phyloP scores from a whole-genome alignment of 2,113 vertebrate species.

The Nycticebus coucang region DNA sequence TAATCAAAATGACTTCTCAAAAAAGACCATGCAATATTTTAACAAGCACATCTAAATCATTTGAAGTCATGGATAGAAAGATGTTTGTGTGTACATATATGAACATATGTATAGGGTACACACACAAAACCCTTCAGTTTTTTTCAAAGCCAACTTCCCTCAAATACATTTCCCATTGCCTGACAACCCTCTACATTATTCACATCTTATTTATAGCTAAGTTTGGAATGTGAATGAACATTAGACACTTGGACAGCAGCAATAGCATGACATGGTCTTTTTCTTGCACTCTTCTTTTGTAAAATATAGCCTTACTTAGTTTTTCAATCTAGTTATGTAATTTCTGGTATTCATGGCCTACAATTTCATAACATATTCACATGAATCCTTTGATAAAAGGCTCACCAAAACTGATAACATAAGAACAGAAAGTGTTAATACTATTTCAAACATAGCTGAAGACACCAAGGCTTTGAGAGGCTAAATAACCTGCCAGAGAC shows the following conservation, averaged over 20 bases:
- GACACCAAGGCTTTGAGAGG: neutral
- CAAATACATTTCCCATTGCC: neutral
- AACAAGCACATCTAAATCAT: neutral
- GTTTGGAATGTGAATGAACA: neutral
- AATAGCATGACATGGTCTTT: neutral
- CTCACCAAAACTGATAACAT: neutral
- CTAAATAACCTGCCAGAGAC: neutral
- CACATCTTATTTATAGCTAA: neutral
- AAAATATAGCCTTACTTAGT: neutral
- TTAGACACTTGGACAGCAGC: neutral
- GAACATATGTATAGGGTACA: neutral
- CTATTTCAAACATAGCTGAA: neutral
- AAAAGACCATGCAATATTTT: neutral
- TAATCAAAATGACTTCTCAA: neutral
- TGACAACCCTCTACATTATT: neutral
- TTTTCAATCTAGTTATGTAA: neutral
- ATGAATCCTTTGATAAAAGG: neutral
- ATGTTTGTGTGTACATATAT: too few relatives aligned
- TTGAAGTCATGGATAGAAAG: neutral
- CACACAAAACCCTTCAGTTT: neutral
- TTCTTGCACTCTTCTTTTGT: neutral
- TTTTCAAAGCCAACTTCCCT: neutral
- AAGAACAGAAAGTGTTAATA: neutral
- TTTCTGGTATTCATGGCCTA: neutral
- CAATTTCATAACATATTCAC: neutral